phyloP scores from a whole-genome alignment of 2,888 invertebrate species.

The Xanthia icteritia region DNA sequence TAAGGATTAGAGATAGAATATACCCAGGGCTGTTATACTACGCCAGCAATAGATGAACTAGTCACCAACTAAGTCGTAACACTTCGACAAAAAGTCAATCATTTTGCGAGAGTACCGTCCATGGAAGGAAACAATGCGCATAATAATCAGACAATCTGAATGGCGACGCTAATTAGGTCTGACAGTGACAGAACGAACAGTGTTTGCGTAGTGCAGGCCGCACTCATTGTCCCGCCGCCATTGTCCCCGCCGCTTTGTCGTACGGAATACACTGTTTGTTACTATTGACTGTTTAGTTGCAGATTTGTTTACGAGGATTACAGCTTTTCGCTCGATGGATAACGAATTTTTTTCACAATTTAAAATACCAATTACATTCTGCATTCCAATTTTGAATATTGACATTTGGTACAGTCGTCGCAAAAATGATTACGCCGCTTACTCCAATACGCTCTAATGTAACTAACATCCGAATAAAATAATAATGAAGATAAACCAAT shows the following conservation, averaged over 20 bases:
- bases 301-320: conserved; percentile 66
- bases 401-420: conserved; percentile 26
- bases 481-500: conserved; percentile 73
- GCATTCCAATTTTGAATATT: neutral
- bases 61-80: conserved; percentile 17
- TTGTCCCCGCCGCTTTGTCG: conserved; percentile 83
- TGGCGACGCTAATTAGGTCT: conserved; percentile 87
- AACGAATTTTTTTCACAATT: conserved; percentile 14
- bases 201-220: conserved; percentile 82
- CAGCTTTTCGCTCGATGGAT: conserved; percentile 51
- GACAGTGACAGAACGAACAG: conserved; percentile 86
- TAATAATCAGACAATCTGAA: conserved; percentile 88
- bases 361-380: neutral
- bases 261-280: conserved; percentile 76
- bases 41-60: neutral
- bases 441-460: conserved; percentile 24
- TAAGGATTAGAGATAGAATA: neutral
- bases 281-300: conserved; percentile 76
- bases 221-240: conserved; percentile 82
- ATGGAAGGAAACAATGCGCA: conserved; percentile 86
- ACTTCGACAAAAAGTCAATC: conserved; percentile 64
- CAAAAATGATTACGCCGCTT: conserved; percentile 36
- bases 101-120: conserved; percentile 56
- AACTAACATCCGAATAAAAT: conserved; percentile 66
- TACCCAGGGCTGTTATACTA: neutral